phyloP scores from a whole-genome alignment of 2,113 vertebrate genomes.

The Phrynocephalus versicolor region DNA sequence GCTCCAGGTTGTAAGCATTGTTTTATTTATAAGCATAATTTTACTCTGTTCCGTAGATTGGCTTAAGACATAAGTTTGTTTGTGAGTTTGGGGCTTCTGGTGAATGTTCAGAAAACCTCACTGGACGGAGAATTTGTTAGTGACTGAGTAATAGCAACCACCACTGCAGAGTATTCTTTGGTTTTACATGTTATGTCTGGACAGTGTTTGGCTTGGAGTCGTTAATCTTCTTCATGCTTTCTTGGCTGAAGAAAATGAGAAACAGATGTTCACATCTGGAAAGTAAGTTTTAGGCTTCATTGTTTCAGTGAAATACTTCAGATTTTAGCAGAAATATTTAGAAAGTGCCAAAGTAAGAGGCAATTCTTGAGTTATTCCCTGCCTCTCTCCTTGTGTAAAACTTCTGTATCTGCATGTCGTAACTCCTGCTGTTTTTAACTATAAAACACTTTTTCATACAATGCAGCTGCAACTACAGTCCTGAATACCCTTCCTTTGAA shows the following conservation, averaged over 20 bases:
- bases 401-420: constrained; percentile 41
- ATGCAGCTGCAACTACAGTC: neutral
- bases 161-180: constrained; percentile 28
- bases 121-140: neutral
- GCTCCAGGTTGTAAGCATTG: neutral
- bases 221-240: constrained; percentile 68
- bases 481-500: neutral
- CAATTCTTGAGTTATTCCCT: constrained; percentile 45
- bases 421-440: constrained; percentile 22
- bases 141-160: constrained; percentile 11
- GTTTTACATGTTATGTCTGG: constrained; percentile 57
- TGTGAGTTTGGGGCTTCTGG: neutral
- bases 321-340: constrained; percentile 44
- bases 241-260: constrained; percentile 63
- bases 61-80: neutral
- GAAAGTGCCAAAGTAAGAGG: constrained; percentile 42
- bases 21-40: no score
- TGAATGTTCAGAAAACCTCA: neutral
- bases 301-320: constrained; percentile 44
- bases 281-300: constrained; percentile 47
- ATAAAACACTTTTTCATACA: neutral
- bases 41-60: neutral
- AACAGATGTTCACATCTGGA: constrained; percentile 74
- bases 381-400: constrained; percentile 37
- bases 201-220: constrained; percentile 46